Percentiles rank a stretch among this genome's conserved stretches.
Conservation (phyloP, 2,888 invertebrate genomes). For the Hecatera dysodea region DNA sequence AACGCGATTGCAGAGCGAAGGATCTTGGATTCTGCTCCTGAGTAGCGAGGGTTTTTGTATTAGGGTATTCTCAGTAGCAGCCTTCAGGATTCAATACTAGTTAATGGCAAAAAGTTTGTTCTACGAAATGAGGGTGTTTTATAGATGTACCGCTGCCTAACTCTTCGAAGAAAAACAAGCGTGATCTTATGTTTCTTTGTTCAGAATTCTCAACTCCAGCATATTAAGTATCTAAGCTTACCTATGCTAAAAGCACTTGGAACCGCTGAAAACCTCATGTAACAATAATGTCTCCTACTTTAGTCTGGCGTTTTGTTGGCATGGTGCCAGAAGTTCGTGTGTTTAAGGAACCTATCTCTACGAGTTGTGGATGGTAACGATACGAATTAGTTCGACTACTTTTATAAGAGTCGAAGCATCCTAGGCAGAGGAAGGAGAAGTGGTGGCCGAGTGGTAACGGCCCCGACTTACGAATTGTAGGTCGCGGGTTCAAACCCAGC, state of each 20-base stretch:
- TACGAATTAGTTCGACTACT: constrained; percentile 2
- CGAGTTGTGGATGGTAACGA: constrained; percentile 21
- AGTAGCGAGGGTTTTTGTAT: not conserved
- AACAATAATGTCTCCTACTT: constrained; percentile 56
- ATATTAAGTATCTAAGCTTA: constrained; percentile 21
- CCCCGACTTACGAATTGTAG: too few relatives aligned
- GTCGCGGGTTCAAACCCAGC: too few relatives aligned
- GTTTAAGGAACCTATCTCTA: constrained; percentile 51
- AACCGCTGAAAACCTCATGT: constrained; percentile 49
- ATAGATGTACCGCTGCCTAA: not conserved
- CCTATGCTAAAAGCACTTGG: constrained; percentile 45
- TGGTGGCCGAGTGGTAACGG: too few relatives aligned
- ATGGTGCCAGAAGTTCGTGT: constrained; percentile 31
- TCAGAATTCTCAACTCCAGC: not conserved
- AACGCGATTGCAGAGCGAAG: not conserved
- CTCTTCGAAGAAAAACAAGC: not conserved
- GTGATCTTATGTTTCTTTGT: not conserved
- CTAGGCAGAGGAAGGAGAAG: too few relatives aligned
- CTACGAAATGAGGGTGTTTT: too few relatives aligned
- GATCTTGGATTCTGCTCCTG: not conserved
- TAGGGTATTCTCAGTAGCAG: not conserved
- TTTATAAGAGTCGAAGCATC: not conserved
- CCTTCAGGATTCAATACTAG: not conserved
- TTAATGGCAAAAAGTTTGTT: too few relatives aligned
- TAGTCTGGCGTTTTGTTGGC: constrained; percentile 47